These are phyloP conservation scores for Lepidocyrtinus sp. DNA, from an alignment of 2,888 invertebrate genomes.

Conservation along the genomic window DNA sequence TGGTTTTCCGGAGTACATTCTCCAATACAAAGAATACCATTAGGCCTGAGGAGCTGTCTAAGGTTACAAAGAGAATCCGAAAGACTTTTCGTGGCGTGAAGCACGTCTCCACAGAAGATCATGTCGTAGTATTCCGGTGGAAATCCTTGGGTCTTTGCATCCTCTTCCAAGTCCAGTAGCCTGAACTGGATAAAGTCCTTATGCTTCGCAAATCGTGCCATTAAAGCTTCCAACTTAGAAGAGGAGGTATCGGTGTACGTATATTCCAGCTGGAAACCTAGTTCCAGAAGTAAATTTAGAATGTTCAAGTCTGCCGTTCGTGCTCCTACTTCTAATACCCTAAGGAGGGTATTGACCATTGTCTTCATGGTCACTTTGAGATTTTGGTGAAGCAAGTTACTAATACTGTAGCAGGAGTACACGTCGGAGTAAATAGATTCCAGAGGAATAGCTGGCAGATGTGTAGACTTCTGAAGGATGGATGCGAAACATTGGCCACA, in stretches of 20 bases:
- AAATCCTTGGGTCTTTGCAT: constrained; percentile 49
- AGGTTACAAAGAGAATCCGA: constrained; percentile 34
- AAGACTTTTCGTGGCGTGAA: constrained; percentile 49
- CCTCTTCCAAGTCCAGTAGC: constrained; percentile 44
- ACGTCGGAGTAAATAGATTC: constrained; percentile 27
- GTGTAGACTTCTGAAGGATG: constrained; percentile 30
- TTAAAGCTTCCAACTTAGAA: constrained; percentile 26
- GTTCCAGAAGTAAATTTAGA: constrained; percentile 16
- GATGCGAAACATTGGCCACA: constrained; percentile 25
- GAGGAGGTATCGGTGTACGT: constrained; percentile 54
- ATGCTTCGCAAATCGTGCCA: constrained; percentile 45
- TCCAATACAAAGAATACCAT: constrained; percentile 32
- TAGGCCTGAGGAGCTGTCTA: constrained; percentile 33
- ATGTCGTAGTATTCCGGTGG: constrained; percentile 44
- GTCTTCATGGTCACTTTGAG: neutral
- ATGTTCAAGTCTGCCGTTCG: constrained; percentile 32
- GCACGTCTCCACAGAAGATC: constrained; percentile 42
- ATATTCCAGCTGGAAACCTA: constrained; percentile 27
- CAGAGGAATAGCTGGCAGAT: constrained; percentile 2
- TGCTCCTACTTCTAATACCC: constrained; percentile 42
- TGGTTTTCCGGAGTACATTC: constrained; percentile 29
- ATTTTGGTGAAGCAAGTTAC: no score
- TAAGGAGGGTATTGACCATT: constrained; percentile 22
- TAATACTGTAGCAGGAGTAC: constrained; percentile 18
- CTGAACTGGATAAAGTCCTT: constrained; percentile 33